Evolutionary conservation across 2,888 invertebrate species (phyloP), one percentile per base, ranked within the genome.

Genomic region (Cheilosia vulpina): DNA sequence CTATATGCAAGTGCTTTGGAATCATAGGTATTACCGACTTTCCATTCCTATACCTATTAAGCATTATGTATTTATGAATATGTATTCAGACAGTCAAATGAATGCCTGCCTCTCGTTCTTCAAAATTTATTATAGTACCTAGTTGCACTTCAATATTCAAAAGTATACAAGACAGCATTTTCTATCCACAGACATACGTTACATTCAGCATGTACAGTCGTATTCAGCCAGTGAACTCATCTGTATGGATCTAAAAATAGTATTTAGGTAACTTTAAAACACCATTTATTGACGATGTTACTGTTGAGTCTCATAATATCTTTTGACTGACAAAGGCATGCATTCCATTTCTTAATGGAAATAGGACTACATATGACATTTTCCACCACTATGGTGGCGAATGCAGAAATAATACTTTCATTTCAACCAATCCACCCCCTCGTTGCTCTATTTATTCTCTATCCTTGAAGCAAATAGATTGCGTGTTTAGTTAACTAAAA

Each of bases 271-370:
- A 38, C 38, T 38, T 38, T 38, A 13, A 71, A 62, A 55, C 17
- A 55, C 53, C 63, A 38, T 27, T 78, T 62, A 62, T 69, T 27
- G 53, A 68, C 24, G 27, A 38, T 47, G 38, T 53, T 34, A 55
- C 34, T 41, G 43, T 38, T n/a, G 55, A 50, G 38, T n/a, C 63
- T 50, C 47, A 71, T 57, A 38, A 69, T 38, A 60, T 78, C 71
- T 13, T 63, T 55, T 50, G 63, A 78, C 72, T 73, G 73, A 73
- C 73, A 79, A 79, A 73, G 66, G 73, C 65, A 72, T 66, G 66
- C 72, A 66, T 79, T 72, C 66, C 45, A 66, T 66, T 45, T 73
- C 72, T 66, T 73, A 66, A 79, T 73, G 79, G 60, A 79, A 79
- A 66, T 79, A 50, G 34, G 72, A 73, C 53, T 66, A 52, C 27